Conservation (phyloP, 2,888 invertebrate genomes). For the Xylophagus ater region DNA sequence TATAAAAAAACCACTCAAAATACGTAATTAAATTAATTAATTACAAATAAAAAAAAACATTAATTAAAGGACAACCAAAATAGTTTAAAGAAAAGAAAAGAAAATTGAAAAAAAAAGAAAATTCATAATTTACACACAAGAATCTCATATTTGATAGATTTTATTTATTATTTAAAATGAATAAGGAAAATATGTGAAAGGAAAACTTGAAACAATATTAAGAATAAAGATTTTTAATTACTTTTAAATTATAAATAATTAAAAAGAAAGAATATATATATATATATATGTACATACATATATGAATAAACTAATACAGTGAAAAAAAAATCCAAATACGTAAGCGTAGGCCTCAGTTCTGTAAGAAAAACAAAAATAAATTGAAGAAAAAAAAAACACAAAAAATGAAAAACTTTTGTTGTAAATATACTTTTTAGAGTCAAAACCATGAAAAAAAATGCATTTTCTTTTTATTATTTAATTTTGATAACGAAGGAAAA, state of each 20-base stretch:
- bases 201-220: no score
- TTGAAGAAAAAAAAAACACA: slow-evolving; percentile 18
- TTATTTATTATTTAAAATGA: no score
- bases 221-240: no score
- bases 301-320: no score
- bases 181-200: no score
- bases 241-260: no score
- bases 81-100: slow-evolving; percentile 11
- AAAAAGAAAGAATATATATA: no score
- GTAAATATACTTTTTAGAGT: slow-evolving; percentile 40
- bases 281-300: slow-evolving; percentile 10
- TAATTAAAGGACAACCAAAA: slow-evolving; percentile 7
- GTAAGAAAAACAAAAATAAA: slow-evolving; percentile 28
- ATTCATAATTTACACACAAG: slow-evolving; percentile 10
- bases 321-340: slow-evolving; percentile 36
- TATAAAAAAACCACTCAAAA: no score
- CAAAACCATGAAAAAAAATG: slow-evolving; percentile 24
- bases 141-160: slow-evolving; percentile 13
- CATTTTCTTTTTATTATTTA: slow-evolving; percentile 8
- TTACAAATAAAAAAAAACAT: slow-evolving; percentile 7
- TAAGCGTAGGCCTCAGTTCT: slow-evolving; percentile 39
- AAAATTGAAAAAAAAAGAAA: slow-evolving; percentile 4
- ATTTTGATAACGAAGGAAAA: slow-evolving; percentile 15
- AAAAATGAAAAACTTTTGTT: slow-evolving; percentile 30
- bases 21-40: no score